A percentile compares a stretch with the other conserved stretches of the same genome.
Evolutionary conservation across 2,113 vertebrate species (phyloP).

Genomic region (Brachirus orientalis): DNA sequence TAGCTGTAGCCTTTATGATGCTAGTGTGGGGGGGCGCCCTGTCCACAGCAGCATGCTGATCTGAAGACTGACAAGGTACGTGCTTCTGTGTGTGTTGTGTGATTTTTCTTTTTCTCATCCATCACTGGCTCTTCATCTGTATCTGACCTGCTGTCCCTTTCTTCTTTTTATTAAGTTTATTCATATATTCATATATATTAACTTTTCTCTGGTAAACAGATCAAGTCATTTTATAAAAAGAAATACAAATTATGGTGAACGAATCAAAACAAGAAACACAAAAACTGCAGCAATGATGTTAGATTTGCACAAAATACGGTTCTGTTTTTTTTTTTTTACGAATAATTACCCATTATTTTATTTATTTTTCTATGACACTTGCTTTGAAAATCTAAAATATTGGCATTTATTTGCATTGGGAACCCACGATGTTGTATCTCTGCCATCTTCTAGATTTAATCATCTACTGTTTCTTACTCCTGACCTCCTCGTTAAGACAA

Average conservation of each 20-base stretch:
- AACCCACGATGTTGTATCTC: too few species aligned
- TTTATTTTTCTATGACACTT: background rate
- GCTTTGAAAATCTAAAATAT: too few species aligned
- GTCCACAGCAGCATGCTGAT: slow-evolving; percentile 96
- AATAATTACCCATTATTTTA: background rate
- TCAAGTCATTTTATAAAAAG: background rate
- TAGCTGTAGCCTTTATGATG: slow-evolving; percentile 89
- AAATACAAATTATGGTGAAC: too few species aligned
- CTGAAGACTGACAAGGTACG: slow-evolving; percentile 98
- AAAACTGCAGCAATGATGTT: background rate
- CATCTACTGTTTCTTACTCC: too few species aligned
- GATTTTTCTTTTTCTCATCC: slow-evolving; percentile 8
- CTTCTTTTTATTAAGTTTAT: background rate
- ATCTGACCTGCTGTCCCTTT: slow-evolving; percentile 3
- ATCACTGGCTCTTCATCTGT: slow-evolving; percentile 18
- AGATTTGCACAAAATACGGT: background rate
- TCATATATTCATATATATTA: background rate
- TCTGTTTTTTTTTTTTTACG: background rate
- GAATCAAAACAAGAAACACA: background rate
- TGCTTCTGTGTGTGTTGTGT: slow-evolving; percentile 57
- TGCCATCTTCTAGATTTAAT: too few species aligned
- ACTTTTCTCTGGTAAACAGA: background rate
- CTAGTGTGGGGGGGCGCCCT: slow-evolving; percentile 92
- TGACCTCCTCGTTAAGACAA: background rate
- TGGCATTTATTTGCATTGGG: too few species aligned